Evolutionary conservation across 2,888 invertebrate genomes (phyloP), one percentile per base, ranked within the genome.

Genomic region (Perdita meconis): DNA sequence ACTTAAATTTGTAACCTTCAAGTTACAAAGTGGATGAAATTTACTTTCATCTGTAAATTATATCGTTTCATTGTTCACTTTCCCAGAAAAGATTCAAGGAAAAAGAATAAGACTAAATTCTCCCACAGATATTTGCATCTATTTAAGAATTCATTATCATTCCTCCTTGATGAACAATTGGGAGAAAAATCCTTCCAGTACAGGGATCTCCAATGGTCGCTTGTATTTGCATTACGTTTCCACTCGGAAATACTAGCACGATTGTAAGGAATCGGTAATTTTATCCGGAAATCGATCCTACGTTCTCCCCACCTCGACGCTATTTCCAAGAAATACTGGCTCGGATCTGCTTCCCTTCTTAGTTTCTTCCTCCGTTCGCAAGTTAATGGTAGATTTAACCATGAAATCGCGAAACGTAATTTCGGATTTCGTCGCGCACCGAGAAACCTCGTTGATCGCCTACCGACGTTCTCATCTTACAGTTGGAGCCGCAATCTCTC

Each of bases 231-330:
- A 44, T 53, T 36, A 38, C 13, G n/a, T 66, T 72, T 67, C 13
- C 40, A n/a, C 42, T 19, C 26, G 30, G 22, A 26, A 44, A 2
- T 22, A 40, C 51, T 26, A 16, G 26, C n/a, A 1, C 16, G 55
- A 60, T 73, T 19, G n/a, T 38, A 19, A 36, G 60, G 55, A 73
- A 73, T 72, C 55, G 73, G 60, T 75, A 75, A 73, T 75, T 73
- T 65, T 55, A 75, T 73, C 73, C 40, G 60, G 65, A 75, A 73
- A 73, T 74, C 56, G 74, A 65, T 64, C 55, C 47, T 26, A 47
- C 36, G 53, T 76, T 24, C 26, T 19, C 5, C 24, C 51, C 26
- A n/a, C n/a, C 8, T 3, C 10, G 24, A 38, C 19, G 42, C 36
- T 64, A 59, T 26, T 65, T 26, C 36, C 40, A 36, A 60, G 65